phyloP scores from a whole-genome alignment of 2,113 vertebrate species.

The Fulica atra region DNA sequence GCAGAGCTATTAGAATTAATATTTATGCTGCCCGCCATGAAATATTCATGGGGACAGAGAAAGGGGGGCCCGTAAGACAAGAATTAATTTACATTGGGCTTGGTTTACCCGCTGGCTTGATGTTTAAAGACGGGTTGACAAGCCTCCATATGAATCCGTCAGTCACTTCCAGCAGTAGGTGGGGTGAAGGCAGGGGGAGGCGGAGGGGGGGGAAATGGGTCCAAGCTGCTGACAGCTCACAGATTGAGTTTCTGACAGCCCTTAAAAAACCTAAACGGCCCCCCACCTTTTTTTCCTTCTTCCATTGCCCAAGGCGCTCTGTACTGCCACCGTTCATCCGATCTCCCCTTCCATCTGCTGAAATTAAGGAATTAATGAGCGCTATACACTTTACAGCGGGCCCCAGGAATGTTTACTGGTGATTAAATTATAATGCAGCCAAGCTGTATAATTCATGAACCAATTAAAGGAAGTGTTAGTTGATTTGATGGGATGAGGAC shows the following conservation, averaged over 20 bases:
- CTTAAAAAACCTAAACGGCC: constrained; percentile 86
- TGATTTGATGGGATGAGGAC: constrained; percentile 99
- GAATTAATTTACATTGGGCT: constrained; percentile 87
- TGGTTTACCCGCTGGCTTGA: constrained; percentile 87
- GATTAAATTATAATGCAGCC: constrained; percentile 99
- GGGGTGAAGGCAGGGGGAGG: constrained; percentile 54
- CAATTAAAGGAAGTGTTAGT: constrained; percentile 99
- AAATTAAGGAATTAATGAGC: constrained; percentile 99
- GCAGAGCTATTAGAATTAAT: constrained; percentile 99
- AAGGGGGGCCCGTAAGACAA: constrained; percentile 81
- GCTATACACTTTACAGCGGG: constrained; percentile 91
- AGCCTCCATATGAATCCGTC: constrained; percentile 80
- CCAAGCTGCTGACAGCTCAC: constrained; percentile 85
- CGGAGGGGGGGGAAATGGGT: constrained; percentile 2
- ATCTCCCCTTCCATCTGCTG: constrained; percentile 85
- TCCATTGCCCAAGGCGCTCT: constrained; percentile 83
- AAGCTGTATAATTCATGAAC: constrained; percentile 99
- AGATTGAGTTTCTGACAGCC: constrained; percentile 93
- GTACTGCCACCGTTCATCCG: constrained; percentile 83
- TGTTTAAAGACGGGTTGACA: constrained; percentile 87
- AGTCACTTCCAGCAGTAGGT: constrained; percentile 77
- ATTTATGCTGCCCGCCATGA: constrained; percentile 97
- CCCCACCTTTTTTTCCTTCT: constrained; percentile 78
- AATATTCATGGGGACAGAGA: constrained; percentile 96
- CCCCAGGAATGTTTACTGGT: constrained; percentile 98